Evolutionary conservation across 2,113 vertebrate genomes (phyloP).

Genomic region (Pelusios castaneus): DNA sequence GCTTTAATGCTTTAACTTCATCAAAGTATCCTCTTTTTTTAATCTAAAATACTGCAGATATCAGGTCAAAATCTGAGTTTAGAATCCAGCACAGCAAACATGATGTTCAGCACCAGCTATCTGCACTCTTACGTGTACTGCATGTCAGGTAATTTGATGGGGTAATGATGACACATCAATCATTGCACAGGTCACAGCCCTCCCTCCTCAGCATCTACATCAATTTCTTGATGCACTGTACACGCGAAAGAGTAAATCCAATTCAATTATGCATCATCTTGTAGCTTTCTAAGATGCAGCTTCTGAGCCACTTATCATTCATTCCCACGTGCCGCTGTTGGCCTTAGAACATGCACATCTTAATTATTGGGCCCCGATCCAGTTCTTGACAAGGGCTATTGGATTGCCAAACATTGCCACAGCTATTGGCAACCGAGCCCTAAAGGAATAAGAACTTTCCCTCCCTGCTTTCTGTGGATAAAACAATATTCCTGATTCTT

Average conservation of each 20-base stretch:
- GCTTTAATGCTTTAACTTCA: conserved; percentile 34
- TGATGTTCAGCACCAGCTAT: background rate
- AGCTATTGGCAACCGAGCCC: background rate
- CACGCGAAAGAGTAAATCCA: background rate
- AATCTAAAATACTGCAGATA: conserved; percentile 36
- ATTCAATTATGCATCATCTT: accelerated
- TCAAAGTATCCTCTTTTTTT: conserved; percentile 13
- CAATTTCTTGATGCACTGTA: background rate
- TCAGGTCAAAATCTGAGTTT: conserved; percentile 36
- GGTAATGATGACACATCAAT: conserved; percentile 11
- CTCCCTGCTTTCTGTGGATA: background rate
- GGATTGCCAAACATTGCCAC: background rate
- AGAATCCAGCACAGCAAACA: conserved; percentile 1
- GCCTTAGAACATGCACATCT: background rate
- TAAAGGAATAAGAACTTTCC: background rate
- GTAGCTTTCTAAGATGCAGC: conserved; percentile 23
- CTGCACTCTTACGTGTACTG: background rate
- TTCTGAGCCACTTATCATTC: background rate
- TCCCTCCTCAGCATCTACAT: background rate
- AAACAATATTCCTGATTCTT: background rate
- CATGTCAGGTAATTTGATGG: background rate
- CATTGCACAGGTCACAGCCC: background rate
- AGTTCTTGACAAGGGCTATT: background rate
- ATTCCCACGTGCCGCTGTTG: background rate
- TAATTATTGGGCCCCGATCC: conserved; percentile 26